These are phyloP conservation scores for Pogonocichla stellata DNA, from an alignment of 2,113 vertebrate species.

Conservation along the genomic window DNA sequence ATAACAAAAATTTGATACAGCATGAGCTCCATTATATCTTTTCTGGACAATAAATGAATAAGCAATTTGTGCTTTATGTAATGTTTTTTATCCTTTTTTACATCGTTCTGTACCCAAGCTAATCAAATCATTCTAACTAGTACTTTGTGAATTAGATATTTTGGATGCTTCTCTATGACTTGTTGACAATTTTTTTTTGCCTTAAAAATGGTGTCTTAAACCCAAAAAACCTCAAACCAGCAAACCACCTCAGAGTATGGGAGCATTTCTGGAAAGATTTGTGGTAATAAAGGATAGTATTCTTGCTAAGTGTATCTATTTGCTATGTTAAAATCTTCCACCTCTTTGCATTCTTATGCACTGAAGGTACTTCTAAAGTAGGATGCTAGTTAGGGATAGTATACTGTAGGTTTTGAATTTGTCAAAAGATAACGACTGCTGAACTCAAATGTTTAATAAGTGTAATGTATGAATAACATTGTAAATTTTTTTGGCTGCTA, in stretches of 20 bases:
- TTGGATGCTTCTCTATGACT: not conserved
- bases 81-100: not conserved
- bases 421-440: not conserved
- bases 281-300: not conserved
- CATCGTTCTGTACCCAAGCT: not conserved
- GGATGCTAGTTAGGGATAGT: not conserved
- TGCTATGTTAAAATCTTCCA: not conserved
- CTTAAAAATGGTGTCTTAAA: not conserved
- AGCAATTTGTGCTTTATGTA: not conserved
- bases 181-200: not conserved
- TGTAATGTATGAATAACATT: not conserved
- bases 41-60: not conserved
- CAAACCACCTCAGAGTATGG: no score
- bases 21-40: not conserved
- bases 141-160: not conserved
- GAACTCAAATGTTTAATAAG: not conserved
- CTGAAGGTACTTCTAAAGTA: not conserved
- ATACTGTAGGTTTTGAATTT: not conserved
- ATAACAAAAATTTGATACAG: not conserved
- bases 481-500: not conserved
- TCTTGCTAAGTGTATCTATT: not conserved
- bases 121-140: not conserved
- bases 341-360: rapidly evolving
- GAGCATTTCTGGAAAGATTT: not conserved
- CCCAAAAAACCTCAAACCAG: not conserved